Evolutionary conservation across 2,113 vertebrate species (phyloP).

Genomic region (Typhlomys cinereus): DNA sequence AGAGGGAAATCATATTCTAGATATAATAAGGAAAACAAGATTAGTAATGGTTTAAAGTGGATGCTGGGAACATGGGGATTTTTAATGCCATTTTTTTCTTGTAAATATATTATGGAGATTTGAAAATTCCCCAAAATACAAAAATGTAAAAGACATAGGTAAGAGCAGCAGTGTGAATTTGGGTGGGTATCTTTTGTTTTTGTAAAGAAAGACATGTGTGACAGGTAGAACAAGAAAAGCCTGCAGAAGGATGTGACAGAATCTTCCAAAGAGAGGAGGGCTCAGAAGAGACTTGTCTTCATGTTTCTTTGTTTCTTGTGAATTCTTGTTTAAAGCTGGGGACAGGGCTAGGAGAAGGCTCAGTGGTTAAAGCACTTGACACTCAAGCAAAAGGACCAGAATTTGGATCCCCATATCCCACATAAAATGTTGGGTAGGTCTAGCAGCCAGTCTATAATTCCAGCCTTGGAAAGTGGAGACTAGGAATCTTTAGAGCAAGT

Average conservation of each 20-base stretch:
- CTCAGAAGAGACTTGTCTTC: background rate
- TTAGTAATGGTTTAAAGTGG: slow-evolving; percentile 2
- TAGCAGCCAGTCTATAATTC: too few species aligned
- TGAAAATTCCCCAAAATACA: slow-evolving; percentile 36
- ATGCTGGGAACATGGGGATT: background rate
- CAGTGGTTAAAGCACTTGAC: too few species aligned
- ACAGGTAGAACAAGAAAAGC: background rate
- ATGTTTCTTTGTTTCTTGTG: background rate
- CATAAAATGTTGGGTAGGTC: too few species aligned
- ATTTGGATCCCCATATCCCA: too few species aligned
- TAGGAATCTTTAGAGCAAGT: too few species aligned
- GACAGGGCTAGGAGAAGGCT: too few species aligned
- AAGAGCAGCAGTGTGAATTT: background rate
- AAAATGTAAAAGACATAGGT: background rate
- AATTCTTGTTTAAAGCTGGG: background rate
- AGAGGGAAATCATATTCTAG: slow-evolving; percentile 8
- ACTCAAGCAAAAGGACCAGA: too few species aligned
- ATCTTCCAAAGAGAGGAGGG: background rate
- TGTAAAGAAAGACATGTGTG: background rate
- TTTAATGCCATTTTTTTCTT: slow-evolving; percentile 19
- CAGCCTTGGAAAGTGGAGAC: too few species aligned
- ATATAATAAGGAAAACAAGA: background rate
- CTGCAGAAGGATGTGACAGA: background rate
- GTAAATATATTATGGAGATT: background rate
- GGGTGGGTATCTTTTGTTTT: background rate